phyloP scores from a whole-genome alignment of 64 coral and sea anemone species.

The Montipora foliosa region DNA sequence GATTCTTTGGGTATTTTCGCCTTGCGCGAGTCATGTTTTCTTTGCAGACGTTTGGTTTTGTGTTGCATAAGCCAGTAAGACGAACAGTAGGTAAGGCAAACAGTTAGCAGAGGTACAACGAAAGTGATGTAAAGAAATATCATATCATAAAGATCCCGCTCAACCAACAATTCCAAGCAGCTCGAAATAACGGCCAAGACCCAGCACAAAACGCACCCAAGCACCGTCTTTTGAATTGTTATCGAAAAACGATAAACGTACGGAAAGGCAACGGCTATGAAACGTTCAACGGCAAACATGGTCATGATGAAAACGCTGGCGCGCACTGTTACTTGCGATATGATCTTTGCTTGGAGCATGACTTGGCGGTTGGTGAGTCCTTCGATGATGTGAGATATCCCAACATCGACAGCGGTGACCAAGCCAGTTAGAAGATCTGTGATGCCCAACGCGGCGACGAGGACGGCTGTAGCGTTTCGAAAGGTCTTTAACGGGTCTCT shows the following conservation, averaged over 20 bases:
- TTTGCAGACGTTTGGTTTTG: neutral
- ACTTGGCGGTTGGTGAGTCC: constrained; percentile 3
- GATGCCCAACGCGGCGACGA: constrained; percentile 27
- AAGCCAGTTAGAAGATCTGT: constrained; percentile 61
- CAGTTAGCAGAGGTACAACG: constrained; percentile 19
- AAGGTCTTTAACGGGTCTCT: constrained; percentile 49
- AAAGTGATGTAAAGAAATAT: constrained; percentile 43
- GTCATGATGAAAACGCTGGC: constrained; percentile 41
- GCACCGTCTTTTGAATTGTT: constrained; percentile 19
- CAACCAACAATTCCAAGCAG: constrained; percentile 31
- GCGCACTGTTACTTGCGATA: constrained; percentile 63
- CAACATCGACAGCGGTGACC: constrained; percentile 52
- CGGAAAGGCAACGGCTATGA: constrained; percentile 53
- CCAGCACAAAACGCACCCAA: constrained; percentile 27
- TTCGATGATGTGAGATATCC: constrained; percentile 38
- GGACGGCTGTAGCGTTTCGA: constrained; percentile 46
- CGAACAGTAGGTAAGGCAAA: constrained; percentile 13
- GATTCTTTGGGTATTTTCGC: constrained; percentile 20
- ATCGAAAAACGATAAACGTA: constrained; percentile 44
- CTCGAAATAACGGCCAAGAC: constrained; percentile 18
- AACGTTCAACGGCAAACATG: constrained; percentile 55
- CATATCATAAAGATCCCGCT: constrained; percentile 13
- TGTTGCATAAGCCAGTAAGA: constrained; percentile 1
- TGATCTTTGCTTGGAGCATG: constrained; percentile 42
- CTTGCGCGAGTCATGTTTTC: neutral